Evolutionary conservation across 1,140 invertebrate genomes (phyloP), one percentile per base, ranked within the genome.

Genomic region (Pomphorhynchus laevis): DNA sequence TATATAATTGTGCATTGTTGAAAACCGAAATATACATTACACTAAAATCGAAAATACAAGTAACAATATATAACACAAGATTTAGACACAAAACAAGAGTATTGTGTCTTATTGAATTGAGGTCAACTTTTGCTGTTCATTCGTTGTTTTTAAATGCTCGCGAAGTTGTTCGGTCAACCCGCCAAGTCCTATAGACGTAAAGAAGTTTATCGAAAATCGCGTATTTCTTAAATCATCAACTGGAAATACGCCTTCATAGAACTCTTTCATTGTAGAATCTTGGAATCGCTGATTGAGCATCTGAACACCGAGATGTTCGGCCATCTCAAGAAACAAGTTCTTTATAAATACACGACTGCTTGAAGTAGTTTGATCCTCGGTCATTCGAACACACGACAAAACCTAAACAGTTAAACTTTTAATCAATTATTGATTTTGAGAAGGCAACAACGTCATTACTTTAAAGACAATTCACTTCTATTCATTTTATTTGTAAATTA

Each of bases 131-230:
- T n/a, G n/a, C n/a, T n/a, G n/a, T n/a, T n/a, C n/a, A n/a, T n/a
- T n/a, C n/a, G n/a, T n/a, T n/a, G n/a, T n/a, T n/a, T 31, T 17
- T 12, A 11, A 6, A 41, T 8, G 6, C 11, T 6, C 5, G 8
- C 18, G 35, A 18, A 25, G 35, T 45, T 61, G 63, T 63, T 57
- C 67, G 59, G 86, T 95, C 1, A 98, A 57, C 1, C 80, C 82
- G 40, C 84, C 86, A 16, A 98, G 62, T 47, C 84, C 86, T 55
- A 93, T 93, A 1, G 80, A 79, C 0, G 86, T 95, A 52, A 95
- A 95, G 57, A 93, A 98, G 52, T 98, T 98, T 34, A 98, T 95
- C 1, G 86, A 74, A 62, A 98, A 95, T 50, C 84, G 62, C 0
- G 82, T 91, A 54, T 95, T 82, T 50, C 74, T 70, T 0, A 84